Base-by-base conservation (phyloP, 2,797 vertebrate species). In the Myripristis murdjan region DNA sequence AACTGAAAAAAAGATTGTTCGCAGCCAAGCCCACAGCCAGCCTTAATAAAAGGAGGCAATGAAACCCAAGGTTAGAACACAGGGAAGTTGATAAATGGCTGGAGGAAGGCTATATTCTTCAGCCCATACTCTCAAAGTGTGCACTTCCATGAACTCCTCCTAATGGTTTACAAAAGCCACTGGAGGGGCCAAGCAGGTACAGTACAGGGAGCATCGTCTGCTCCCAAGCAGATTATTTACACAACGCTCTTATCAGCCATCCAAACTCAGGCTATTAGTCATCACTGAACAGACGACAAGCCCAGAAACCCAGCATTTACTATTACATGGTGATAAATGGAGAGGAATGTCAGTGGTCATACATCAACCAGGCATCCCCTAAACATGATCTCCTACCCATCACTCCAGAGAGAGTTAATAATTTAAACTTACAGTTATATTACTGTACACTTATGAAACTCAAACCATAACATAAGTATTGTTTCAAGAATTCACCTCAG, bases 271-370 rank as follows among this genome's bases (percentile, higher is more conserved):
- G 95, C 94, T 94, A 97, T 98, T 97, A 95, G 96, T 98, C 97
- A 98, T 96, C 95, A 93, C 92, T 93, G 95, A 95, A 94, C 90
- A 95, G 93, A 95, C 92, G 95, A 96, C 95, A 96, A 95, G 95
- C 91, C 93, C 90, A 93, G 95, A 95, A 96, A 96, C 94, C 93
- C 95, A 95, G 93, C 94, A 95, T 95, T 96, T 96, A 96, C 96
- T 96, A 95, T 96, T 95, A 95, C 95, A 95, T 93, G 90, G 94
- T 97, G 96, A 98, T 95, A 94, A 95, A 97, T 97, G 94, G 93
- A 95, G 94, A 95, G 93, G 89, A 91, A 93, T 95, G 94, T 95
- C 93, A 93, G 82, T 79, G 69, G 93, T 87, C 92, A 95, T 97
- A 93, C 73, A 97, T 98, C 97, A 98, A 90, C 77, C 73, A 49